These are phyloP conservation scores for Siphamia tubifer DNA, from an alignment of 2,113 vertebrate genomes.

Conservation along the genomic window DNA sequence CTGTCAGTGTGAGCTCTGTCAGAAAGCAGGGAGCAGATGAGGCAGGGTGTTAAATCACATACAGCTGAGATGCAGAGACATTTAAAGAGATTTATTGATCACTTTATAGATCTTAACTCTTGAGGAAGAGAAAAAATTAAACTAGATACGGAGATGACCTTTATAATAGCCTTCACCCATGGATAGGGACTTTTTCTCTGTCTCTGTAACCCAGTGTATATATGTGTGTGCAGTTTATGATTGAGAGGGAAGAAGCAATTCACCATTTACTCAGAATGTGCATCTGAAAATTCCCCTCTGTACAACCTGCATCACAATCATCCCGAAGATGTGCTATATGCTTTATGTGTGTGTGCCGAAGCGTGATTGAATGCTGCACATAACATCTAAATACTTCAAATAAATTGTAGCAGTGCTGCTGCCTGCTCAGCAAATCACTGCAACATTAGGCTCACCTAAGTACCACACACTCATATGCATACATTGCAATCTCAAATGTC, in stretches of 20 bases:
- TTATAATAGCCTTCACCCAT: conserved; percentile 62
- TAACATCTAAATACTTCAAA: conserved; percentile 70
- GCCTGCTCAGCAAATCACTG: conserved; percentile 76
- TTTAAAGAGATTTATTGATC: conserved; percentile 82
- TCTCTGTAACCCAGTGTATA: conserved; percentile 16
- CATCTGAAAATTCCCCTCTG: conserved; percentile 29
- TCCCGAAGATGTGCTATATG: conserved; percentile 28
- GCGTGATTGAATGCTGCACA: conserved; percentile 56
- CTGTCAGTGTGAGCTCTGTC: conserved; percentile 15
- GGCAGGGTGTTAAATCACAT: conserved; percentile 70
- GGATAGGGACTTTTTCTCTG: conserved; percentile 5
- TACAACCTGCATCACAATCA: conserved; percentile 19
- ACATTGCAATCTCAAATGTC: conserved; percentile 44
- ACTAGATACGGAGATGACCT: conserved; percentile 76
- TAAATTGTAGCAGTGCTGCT: conserved; percentile 67
- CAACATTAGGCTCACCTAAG: conserved; percentile 73
- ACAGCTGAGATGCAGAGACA: conserved; percentile 62
- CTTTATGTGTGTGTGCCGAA: conserved; percentile 38
- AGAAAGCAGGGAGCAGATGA: conserved; percentile 35
- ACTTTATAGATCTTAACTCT: conserved; percentile 77
- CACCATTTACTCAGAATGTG: conserved; percentile 35
- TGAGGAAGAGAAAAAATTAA: conserved; percentile 76
- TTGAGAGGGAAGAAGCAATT: conserved; percentile 12
- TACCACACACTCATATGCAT: conserved; percentile 49
- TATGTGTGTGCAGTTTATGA: conserved; percentile 37